Conservation (phyloP, 2,113 vertebrate species). For the Grus americana region DNA sequence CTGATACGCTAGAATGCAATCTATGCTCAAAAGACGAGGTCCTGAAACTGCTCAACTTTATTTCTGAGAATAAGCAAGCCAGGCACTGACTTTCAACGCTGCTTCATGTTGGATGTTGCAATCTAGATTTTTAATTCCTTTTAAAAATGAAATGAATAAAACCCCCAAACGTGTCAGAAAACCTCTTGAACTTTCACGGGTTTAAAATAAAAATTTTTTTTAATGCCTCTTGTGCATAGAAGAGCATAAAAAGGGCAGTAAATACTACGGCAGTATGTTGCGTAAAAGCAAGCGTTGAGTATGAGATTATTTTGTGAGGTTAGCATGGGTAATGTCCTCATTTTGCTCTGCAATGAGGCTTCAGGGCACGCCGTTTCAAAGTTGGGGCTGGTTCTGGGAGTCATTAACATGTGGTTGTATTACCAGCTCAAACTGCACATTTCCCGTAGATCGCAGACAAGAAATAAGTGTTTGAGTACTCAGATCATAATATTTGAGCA, state of each 20-base stretch:
- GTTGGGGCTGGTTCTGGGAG: background rate
- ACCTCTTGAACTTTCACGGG: background rate
- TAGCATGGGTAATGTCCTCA: background rate
- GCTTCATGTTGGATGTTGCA: background rate
- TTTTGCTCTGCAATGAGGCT: background rate
- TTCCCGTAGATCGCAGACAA: background rate
- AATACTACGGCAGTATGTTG: background rate
- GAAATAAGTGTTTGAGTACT: background rate
- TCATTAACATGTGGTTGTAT: background rate
- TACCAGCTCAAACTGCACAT: background rate
- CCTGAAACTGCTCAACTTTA: background rate
- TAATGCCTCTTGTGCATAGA: background rate
- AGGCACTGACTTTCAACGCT: background rate
- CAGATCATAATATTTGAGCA: background rate
- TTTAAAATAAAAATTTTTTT: background rate
- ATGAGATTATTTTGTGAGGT: background rate
- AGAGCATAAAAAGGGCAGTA: background rate
- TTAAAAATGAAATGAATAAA: background rate
- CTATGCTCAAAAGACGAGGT: background rate
- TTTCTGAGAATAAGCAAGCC: background rate
- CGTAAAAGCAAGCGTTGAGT: background rate
- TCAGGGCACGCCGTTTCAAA: rapidly evolving
- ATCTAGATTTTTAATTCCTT: slow-evolving; percentile 5
- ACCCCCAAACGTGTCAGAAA: background rate
- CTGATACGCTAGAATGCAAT: slow-evolving; percentile 42